Conservation (phyloP, 1,140 invertebrate species). For the Liolophura sinensis region DNA sequence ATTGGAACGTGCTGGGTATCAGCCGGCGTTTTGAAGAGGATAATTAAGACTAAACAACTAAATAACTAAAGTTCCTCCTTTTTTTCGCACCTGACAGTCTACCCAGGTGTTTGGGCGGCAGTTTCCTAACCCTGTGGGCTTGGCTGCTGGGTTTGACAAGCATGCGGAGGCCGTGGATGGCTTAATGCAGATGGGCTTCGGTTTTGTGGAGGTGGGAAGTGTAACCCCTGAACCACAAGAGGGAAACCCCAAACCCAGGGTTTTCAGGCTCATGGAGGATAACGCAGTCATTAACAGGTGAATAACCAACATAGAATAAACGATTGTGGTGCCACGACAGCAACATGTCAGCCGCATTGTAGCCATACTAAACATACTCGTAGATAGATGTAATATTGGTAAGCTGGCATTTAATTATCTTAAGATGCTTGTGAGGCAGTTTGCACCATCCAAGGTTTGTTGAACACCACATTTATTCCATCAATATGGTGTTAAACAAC, state of each 20-base stretch:
- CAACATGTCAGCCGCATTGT: no score
- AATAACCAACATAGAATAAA: not conserved
- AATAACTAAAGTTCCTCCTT: constrained; percentile 81
- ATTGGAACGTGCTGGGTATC: not conserved
- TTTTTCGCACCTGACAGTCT: constrained; percentile 65
- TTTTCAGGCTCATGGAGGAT: constrained; percentile 86
- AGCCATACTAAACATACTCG: no score
- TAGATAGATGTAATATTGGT: no score
- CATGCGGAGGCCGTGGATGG: constrained; percentile 88
- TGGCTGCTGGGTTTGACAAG: constrained; percentile 98
- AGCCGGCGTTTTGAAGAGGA: not conserved
- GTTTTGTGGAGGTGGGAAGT: constrained; percentile 96
- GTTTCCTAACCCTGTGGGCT: constrained; percentile 88
- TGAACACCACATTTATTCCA: no score
- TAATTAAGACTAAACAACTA: constrained; percentile 3
- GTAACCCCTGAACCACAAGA: constrained; percentile 90
- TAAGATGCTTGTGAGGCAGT: no score
- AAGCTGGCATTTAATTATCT: no score
- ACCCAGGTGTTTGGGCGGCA: constrained; percentile 70
- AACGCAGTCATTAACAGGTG: constrained; percentile 89
- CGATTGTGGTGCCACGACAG: no score
- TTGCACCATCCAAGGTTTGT: no score
- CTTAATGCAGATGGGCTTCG: constrained; percentile 84
- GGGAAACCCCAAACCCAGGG: constrained; percentile 89
- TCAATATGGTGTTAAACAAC: no score